Evolutionary conservation across 2,113 vertebrate species (phyloP).

Genomic region (Serilophus lunatus): DNA sequence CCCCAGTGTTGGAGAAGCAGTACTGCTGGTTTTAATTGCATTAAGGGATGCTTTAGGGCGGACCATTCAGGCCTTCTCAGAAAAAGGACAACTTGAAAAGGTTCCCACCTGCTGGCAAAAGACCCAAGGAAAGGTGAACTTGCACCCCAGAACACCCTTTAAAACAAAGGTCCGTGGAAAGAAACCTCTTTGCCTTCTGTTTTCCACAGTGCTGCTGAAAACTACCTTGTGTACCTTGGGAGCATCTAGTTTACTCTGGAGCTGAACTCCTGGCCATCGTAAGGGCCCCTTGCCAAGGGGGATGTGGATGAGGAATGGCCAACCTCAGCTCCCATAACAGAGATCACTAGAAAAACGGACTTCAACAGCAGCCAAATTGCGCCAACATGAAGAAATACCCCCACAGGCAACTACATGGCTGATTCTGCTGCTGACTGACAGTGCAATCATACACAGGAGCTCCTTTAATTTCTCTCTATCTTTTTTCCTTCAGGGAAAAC

Average conservation of each 20-base stretch:
- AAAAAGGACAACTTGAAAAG: constrained; percentile 35
- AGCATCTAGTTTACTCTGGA: neutral
- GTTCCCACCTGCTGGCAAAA: constrained; percentile 30
- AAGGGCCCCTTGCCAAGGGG: neutral
- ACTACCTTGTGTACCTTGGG: neutral
- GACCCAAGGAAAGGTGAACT: constrained; percentile 29
- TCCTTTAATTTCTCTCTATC: neutral
- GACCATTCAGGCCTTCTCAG: constrained; percentile 49
- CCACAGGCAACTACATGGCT: neutral
- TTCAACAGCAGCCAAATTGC: neutral
- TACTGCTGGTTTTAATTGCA: constrained; percentile 67
- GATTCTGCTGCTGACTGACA: constrained; percentile 18
- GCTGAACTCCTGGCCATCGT: neutral
- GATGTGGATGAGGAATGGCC: neutral
- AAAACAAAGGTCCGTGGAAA: neutral
- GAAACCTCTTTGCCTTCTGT: neutral
- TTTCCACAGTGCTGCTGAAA: neutral
- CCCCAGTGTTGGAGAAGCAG: constrained; percentile 56
- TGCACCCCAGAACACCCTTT: neutral
- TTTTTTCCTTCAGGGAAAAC: neutral
- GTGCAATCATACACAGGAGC: neutral
- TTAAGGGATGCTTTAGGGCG: constrained; percentile 48
- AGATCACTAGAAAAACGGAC: neutral
- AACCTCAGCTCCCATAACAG: neutral
- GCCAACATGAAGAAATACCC: neutral